Percentiles rank a stretch among this genome's conserved stretches.
These are phyloP conservation scores for Orthonyx spaldingii DNA, from an alignment of 2,113 vertebrate genomes.

Conservation along the genomic window DNA sequence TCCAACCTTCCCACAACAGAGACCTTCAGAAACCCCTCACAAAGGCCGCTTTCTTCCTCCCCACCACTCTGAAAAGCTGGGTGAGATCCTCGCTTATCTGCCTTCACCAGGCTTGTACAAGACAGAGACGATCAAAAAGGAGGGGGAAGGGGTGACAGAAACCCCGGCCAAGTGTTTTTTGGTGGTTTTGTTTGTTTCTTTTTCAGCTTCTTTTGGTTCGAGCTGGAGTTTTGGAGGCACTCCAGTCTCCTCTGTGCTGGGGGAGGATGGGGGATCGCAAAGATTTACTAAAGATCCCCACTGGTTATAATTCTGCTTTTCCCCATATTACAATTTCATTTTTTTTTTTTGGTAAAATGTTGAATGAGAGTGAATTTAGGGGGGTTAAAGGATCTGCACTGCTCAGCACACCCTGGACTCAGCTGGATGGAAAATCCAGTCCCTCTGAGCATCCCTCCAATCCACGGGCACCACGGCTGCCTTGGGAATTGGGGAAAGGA, in stretches of 20 bases:
- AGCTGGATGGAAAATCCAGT: neutral
- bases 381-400: neutral
- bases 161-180: neutral
- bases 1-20: conserved; percentile 45
- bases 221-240: neutral
- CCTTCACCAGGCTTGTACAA: neutral
- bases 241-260: neutral
- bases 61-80: neutral
- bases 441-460: neutral
- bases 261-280: neutral
- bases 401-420: neutral
- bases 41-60: conserved; percentile 43
- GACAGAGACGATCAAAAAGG: conserved; percentile 15
- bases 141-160: neutral
- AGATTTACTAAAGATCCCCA: neutral
- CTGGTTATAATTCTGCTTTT: neutral
- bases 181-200: neutral
- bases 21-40: conserved; percentile 20
- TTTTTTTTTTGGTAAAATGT: neutral
- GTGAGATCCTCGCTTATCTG: conserved; percentile 19
- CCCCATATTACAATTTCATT: neutral
- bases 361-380: neutral
- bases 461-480: neutral
- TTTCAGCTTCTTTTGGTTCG: neutral
- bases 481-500: rapidly evolving